Base-by-base conservation (phyloP, 2,797 vertebrate species). In the Neolamprologus multifasciatus region DNA sequence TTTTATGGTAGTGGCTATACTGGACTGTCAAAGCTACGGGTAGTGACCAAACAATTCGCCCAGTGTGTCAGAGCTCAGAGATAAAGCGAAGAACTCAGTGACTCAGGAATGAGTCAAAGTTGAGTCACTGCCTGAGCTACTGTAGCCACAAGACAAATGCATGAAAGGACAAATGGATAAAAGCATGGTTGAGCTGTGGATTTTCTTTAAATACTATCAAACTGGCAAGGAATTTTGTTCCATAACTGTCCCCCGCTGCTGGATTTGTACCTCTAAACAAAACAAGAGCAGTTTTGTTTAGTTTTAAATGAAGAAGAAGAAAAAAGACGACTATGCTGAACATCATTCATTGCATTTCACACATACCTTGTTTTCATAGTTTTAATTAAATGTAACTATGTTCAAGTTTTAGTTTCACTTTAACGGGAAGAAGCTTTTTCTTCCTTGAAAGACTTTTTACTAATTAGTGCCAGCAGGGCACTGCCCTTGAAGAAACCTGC, bases 161-260 rank as follows among this genome's bases (percentile, higher is more conserved):
- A 69, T 16, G 38, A 40, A 67, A 21, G 36, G 36, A 43, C 5
- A 43, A 43, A 67, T 38, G 62, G 19, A 26, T 26, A 7, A 43
- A 71, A 17, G 21, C 21, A 71, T 16, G 13, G 5, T 3, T 43
- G 19, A 69, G 1, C 21, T 26, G 4, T 16, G 12, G 38, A 43
- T 23, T 43, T 10, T 69, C 38, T 43, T 69, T 7, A 69, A 71
- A 17, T 26, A 26, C 8, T 16, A 43, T 38, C 33, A 21, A 4
- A 67, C 7, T 1, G n/a, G 0, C 33, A 40, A 21, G 12, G n/a
- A 40, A 40, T 33, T 38, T 0, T 14, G 36, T 67, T 38, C 17
- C 59, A 0, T 64, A 36, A 64, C 10, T 64, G 31, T 36, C 17
- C 6, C 9, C 31, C 0, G 1, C 17, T 38, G 59, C 33, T 64